Conservation (phyloP, 2,797 vertebrate genomes). For the Eulemur rubriventer region DNA sequence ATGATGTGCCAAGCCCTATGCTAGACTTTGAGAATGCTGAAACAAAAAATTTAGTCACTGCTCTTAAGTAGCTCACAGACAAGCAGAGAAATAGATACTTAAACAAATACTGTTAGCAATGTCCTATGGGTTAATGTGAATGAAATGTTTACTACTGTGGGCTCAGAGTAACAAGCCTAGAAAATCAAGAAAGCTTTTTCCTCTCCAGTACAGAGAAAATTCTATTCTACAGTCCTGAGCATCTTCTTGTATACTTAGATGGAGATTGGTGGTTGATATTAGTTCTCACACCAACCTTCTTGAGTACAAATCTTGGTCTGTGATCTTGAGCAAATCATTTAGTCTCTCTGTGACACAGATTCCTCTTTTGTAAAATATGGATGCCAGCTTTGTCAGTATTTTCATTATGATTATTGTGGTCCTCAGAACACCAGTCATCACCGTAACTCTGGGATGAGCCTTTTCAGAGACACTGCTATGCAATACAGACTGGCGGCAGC, state of each 20-base stretch:
- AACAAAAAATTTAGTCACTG: not conserved
- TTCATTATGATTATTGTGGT: not conserved
- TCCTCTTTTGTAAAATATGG: not conserved
- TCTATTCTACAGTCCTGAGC: not conserved
- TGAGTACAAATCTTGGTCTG: not conserved
- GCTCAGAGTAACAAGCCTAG: not conserved
- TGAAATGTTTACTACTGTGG: not conserved
- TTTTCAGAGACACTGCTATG: not conserved
- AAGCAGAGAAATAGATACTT: not conserved
- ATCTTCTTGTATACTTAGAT: not conserved
- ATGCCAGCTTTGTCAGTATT: not conserved
- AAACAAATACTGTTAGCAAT: not conserved
- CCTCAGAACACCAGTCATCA: not conserved
- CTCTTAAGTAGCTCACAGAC: not conserved
- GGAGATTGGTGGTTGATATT: not conserved
- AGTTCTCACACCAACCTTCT: not conserved
- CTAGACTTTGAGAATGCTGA: not conserved
- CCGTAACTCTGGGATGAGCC: not conserved
- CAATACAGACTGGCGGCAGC: not conserved
- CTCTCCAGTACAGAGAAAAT: not conserved
- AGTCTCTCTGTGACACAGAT: not conserved
- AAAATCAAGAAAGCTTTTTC: not conserved
- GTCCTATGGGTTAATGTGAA: not conserved
- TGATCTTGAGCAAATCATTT: not conserved
- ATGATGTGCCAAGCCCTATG: not conserved